Conservation (phyloP, 2,113 vertebrate genomes). For the Chitala chitala region DNA sequence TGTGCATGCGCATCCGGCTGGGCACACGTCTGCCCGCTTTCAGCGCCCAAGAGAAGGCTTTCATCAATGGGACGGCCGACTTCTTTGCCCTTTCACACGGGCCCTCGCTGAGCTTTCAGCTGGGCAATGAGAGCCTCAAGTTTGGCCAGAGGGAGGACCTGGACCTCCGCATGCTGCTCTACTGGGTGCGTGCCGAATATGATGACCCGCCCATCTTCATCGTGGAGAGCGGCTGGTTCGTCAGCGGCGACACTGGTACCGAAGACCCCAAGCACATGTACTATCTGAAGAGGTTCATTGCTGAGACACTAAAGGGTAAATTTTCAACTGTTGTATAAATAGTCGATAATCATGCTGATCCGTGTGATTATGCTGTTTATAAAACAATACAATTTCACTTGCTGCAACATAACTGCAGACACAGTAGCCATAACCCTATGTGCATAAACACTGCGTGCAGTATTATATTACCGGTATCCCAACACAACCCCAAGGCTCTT, state of each 20-base stretch:
- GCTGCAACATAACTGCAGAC: too few relatives aligned
- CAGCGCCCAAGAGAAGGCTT: conserved; percentile 66
- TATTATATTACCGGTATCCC: too few relatives aligned
- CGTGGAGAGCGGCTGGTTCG: conserved; percentile 96
- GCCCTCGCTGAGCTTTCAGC: conserved; percentile 83
- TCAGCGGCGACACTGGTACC: conserved; percentile 77
- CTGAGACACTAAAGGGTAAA: conserved; percentile 88
- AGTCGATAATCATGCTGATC: too few relatives aligned
- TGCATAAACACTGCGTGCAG: too few relatives aligned
- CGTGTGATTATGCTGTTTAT: too few relatives aligned
- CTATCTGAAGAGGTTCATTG: conserved; percentile 88
- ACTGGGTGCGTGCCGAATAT: conserved; percentile 86
- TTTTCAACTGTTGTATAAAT: too few relatives aligned
- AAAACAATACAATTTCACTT: too few relatives aligned
- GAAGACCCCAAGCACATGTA: conserved; percentile 90
- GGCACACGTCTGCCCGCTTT: conserved; percentile 78
- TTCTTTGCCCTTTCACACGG: conserved; percentile 95
- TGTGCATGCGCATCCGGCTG: conserved; percentile 79
- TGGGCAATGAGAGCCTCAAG: conserved; percentile 80
- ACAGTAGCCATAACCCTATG: too few relatives aligned
- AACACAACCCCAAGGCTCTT: too few relatives aligned
- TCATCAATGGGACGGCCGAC: conserved; percentile 81
- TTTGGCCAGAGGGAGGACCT: conserved; percentile 85
- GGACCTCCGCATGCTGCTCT: conserved; percentile 84
- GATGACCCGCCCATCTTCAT: conserved; percentile 83